Evolutionary conservation across 2,888 invertebrate species (phyloP).

Genomic region (Torymus aiolomorphi): DNA sequence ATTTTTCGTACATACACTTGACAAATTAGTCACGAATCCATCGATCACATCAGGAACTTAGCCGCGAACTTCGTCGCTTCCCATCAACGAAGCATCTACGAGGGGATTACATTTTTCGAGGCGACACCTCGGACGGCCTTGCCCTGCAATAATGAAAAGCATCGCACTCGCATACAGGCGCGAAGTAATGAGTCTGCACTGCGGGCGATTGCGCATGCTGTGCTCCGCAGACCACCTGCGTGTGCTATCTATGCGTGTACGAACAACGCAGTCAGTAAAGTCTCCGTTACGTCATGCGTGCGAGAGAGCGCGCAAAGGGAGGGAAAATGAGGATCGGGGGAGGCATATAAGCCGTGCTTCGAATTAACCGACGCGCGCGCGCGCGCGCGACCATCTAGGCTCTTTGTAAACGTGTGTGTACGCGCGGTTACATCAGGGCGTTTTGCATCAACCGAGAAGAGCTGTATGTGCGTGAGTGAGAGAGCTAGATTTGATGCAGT

Average conservation of each 20-base stretch:
- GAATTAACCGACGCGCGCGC: conserved; percentile 30
- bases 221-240: too few relatives aligned
- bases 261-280: background rate
- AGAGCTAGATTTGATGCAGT: too few relatives aligned
- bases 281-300: conserved; percentile 15
- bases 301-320: background rate
- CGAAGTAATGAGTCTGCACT: background rate
- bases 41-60: too few relatives aligned
- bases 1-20: too few relatives aligned
- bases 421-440: conserved; percentile 23
- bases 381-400: background rate
- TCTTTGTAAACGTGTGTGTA: background rate
- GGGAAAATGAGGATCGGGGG: background rate
- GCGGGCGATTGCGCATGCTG: background rate
- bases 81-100: too few relatives aligned
- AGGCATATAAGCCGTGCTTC: conserved; percentile 12
- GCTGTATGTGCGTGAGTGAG: too few relatives aligned
- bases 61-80: too few relatives aligned
- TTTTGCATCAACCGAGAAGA: too few relatives aligned
- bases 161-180: background rate
- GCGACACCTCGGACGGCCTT: background rate
- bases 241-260: background rate
- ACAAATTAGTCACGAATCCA: too few relatives aligned
- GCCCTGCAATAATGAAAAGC: background rate
- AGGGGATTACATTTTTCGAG: too few relatives aligned